phyloP scores from a whole-genome alignment of 2,888 invertebrate species.

The Eupeodes latifasciatus region DNA sequence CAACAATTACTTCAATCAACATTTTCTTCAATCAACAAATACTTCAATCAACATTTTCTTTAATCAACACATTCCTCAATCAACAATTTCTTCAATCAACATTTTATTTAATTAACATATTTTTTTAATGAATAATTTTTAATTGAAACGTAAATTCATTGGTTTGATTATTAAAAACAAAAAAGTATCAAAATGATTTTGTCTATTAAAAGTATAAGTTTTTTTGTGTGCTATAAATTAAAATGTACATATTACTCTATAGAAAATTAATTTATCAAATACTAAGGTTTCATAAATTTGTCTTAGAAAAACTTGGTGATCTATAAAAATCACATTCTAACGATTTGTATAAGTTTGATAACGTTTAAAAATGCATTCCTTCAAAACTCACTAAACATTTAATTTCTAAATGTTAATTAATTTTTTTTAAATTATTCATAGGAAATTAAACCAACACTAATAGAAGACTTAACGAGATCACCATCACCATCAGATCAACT shows the following conservation, averaged over 20 bases:
- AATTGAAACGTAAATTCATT: too few relatives aligned
- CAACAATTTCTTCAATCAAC: conserved; percentile 44
- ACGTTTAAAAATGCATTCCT: neutral
- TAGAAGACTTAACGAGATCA: conserved; percentile 39
- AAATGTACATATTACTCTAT: too few relatives aligned
- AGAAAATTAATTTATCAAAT: too few relatives aligned
- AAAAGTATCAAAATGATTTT: too few relatives aligned
- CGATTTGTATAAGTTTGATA: neutral
- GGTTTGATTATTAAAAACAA: too few relatives aligned
- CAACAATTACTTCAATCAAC: conserved; percentile 43
- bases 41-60: conserved; percentile 20
- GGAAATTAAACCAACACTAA: conserved; percentile 17
- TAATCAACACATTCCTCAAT: conserved; percentile 24
- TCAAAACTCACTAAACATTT: neutral
- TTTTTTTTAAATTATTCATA: conserved; percentile 19
- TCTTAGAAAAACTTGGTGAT: too few relatives aligned
- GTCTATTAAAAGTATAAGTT: too few relatives aligned
- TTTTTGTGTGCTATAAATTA: too few relatives aligned
- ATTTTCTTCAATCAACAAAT: conserved; percentile 15
- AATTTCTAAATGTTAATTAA: neutral
- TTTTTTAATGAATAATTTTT: too few relatives aligned
- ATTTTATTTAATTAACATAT: conserved; percentile 29
- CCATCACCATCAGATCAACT: conserved; percentile 11
- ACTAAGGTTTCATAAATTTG: too few relatives aligned
- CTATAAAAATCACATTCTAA: too few relatives aligned